Evolutionary conservation across 1,140 invertebrate species (phyloP), one percentile per base, ranked within the genome.

Genomic region (Brachystomella parvula): DNA sequence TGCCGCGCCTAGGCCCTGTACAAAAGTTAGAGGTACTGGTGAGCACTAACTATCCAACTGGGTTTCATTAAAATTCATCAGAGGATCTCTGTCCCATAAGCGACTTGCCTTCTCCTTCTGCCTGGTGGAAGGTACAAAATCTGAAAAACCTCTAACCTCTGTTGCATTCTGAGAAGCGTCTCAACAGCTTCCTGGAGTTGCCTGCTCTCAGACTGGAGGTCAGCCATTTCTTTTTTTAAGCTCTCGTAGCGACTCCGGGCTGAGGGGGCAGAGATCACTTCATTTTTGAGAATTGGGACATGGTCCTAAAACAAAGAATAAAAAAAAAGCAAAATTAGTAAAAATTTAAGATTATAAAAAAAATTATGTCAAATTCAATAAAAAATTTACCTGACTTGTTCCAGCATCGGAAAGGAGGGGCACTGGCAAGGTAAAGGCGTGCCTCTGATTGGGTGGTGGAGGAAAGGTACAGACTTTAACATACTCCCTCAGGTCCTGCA

Each of bases 111-210:
- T n/a, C n/a, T n/a, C n/a, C n/a, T n/a, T n/a, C n/a, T n/a, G n/a
- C n/a, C n/a, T n/a, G n/a, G n/a, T n/a, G n/a, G n/a, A n/a, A n/a
- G n/a, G n/a, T n/a, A n/a, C n/a, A n/a, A n/a, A n/a, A n/a, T n/a
- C n/a, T n/a, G n/a, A n/a, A n/a, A n/a, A n/a, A n/a, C n/a, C n/a
- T n/a, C n/a, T n/a, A n/a, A 93, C 82, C 93, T 88, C 74, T 87
- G 86, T 78, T 96, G 94, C 75, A 93, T 85, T 73, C 92, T 85
- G 58, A 86, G 81, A 63, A 96, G 81, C 0, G 88, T 84, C 73
- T 93, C 89, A 61, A 94, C 81, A 6, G 89, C 83, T 69, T 96
- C 93, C 79, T 94, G 85, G 61, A 94, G 81, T 74, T 92, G 88
- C 75, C 88, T 86, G 71, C 94, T 93, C 80, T 94, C 89, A 61